These are phyloP conservation scores for Carollia perspicillata DNA, from an alignment of 2,113 vertebrate species.

Conservation along the genomic window DNA sequence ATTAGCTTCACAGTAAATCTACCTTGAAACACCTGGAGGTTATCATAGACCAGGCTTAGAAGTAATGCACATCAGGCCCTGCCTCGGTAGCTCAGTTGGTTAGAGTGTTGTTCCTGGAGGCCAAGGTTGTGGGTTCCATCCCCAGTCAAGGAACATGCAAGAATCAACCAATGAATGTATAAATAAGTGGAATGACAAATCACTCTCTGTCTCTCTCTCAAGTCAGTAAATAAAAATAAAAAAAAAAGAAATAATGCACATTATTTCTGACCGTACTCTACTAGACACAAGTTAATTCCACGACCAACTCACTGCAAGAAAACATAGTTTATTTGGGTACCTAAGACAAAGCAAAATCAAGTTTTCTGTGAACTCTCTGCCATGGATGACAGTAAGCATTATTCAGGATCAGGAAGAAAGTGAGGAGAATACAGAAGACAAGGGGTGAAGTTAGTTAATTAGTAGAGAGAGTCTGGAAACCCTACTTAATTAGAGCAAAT, in stretches of 20 bases:
- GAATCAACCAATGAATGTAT: no score
- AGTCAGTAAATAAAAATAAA: no score
- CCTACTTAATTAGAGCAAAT: not conserved
- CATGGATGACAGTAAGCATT: not conserved
- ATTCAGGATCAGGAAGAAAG: not conserved
- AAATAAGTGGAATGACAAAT: no score
- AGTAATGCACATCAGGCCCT: not conserved
- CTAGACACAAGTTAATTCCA: not conserved
- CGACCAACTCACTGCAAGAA: not conserved
- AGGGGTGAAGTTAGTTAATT: not conserved
- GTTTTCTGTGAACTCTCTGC: not conserved
- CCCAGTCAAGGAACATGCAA: no score
- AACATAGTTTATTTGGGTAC: not conserved
- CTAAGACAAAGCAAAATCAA: not conserved
- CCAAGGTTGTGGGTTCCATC: no score
- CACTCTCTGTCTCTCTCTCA: no score
- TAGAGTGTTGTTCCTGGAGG: no score
- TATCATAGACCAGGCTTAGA: not conserved
- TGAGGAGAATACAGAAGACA: not conserved
- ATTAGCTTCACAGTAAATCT: not conserved
- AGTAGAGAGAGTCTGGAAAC: not conserved
- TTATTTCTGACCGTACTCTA: not conserved
- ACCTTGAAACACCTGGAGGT: not conserved
- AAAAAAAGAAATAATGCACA: not conserved
- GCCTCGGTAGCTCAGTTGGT: no score